Evolutionary conservation across 2,113 vertebrate genomes (phyloP).

Genomic region (Rhinichthys klamathensis): DNA sequence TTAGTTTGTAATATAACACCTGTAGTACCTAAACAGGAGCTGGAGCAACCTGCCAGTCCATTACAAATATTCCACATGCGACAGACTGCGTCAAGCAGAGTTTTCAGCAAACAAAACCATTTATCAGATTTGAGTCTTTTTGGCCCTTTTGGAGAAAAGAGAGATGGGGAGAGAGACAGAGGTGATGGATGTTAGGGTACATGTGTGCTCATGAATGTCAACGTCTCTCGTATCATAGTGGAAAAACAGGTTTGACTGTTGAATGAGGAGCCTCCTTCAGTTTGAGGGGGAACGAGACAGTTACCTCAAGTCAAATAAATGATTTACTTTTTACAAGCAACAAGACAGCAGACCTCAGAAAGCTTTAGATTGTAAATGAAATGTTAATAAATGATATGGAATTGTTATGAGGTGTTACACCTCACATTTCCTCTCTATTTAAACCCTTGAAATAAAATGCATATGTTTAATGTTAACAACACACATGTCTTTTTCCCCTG

Average conservation of each 20-base stretch:
- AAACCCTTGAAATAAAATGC: neutral
- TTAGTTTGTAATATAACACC: constrained; percentile 18
- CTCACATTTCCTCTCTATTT: neutral
- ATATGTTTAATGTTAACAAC: neutral
- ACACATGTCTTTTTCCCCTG: neutral
- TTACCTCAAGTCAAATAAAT: constrained; percentile 15
- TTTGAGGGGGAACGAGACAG: neutral
- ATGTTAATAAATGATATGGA: constrained; percentile 23
- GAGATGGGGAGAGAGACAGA: constrained; percentile 9
- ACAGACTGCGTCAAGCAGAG: neutral
- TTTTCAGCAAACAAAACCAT: neutral
- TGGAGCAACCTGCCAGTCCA: neutral
- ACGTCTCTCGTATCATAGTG: constrained; percentile 55
- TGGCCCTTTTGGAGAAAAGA: neutral
- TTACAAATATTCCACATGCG: neutral
- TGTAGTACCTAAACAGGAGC: neutral
- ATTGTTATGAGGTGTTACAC: neutral
- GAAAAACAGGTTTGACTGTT: constrained; percentile 69
- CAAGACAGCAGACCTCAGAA: neutral
- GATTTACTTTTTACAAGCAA: neutral
- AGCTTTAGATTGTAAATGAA: neutral
- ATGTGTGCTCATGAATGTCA: constrained; percentile 30
- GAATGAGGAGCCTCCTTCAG: neutral
- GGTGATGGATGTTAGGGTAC: constrained; percentile 7
- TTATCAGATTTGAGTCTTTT: neutral